A percentile compares a stretch with the other conserved stretches of the same genome.
phyloP scores from a whole-genome alignment of 2,888 invertebrate species.

The Mycalesis mineus region DNA sequence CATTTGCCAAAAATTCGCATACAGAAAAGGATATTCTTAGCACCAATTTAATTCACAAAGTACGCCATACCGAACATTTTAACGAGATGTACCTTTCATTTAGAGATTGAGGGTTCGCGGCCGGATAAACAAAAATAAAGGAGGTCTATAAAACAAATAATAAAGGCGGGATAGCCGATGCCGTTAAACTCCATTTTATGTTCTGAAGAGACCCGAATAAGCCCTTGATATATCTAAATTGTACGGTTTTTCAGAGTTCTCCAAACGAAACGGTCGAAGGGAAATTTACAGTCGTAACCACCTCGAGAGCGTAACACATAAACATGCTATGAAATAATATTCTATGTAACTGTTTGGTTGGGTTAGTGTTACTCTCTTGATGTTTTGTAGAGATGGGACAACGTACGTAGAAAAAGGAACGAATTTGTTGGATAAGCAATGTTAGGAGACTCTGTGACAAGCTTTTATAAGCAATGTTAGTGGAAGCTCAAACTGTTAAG shows the following conservation, averaged over 20 bases:
- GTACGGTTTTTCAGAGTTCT: slow-evolving; percentile 11
- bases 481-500: no score
- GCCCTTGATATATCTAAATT: slow-evolving; percentile 14
- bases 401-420: no score
- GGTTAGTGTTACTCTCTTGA: background rate
- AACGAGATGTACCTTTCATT: slow-evolving; percentile 15
- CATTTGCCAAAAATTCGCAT: background rate
- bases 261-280: slow-evolving; percentile 1
- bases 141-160: slow-evolving; percentile 29
- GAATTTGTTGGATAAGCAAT: no score
- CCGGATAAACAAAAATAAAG: slow-evolving; percentile 23
- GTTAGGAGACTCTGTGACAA: no score
- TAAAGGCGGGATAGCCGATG: slow-evolving; percentile 21
- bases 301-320: background rate
- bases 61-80: slow-evolving; percentile 6
- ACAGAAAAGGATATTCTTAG: background rate
- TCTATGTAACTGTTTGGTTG: background rate
- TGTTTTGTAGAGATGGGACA: no score
- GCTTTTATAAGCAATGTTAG: no score
- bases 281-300: slow-evolving; percentile 6
- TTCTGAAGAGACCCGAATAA: slow-evolving; percentile 23
- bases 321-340: slow-evolving; percentile 8
- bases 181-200: slow-evolving; percentile 29
- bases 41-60: slow-evolving; percentile 5
- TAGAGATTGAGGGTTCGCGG: slow-evolving; percentile 11